Evolutionary conservation across 2,797 vertebrate genomes (phyloP).

Genomic region (Cuniculus paca): DNA sequence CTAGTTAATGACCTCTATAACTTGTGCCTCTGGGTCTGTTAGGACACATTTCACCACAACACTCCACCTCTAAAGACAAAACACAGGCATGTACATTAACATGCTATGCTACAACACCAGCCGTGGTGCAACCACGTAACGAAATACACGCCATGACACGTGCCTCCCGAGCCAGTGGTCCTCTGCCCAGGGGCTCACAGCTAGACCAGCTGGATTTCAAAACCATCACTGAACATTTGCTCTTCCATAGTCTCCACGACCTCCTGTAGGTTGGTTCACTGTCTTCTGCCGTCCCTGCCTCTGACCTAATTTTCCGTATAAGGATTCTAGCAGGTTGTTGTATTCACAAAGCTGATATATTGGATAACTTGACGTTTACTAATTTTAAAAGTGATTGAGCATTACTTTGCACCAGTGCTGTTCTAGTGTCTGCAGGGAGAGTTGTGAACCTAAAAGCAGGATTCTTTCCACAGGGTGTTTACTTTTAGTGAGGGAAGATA

Average conservation of each 20-base stretch:
- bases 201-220: conserved; percentile 40
- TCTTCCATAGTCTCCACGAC: background rate
- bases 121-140: background rate
- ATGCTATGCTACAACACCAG: background rate
- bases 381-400: background rate
- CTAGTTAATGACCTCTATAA: background rate
- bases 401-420: background rate
- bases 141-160: background rate
- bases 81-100: background rate
- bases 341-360: background rate
- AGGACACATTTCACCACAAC: background rate
- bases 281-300: background rate
- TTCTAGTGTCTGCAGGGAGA: background rate
- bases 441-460: background rate
- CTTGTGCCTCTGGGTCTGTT: background rate
- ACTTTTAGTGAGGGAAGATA: background rate
- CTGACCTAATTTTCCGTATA: background rate
- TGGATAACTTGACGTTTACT: background rate
- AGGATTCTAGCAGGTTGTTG: background rate
- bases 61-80: background rate
- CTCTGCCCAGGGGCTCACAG: background rate
- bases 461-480: background rate
- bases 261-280: background rate
- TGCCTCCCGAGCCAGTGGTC: conserved; percentile 3
- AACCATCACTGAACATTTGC: conserved; percentile 45